These are phyloP conservation scores for Argopecten irradians DNA, from an alignment of 1,140 invertebrate species.

Conservation along the genomic window DNA sequence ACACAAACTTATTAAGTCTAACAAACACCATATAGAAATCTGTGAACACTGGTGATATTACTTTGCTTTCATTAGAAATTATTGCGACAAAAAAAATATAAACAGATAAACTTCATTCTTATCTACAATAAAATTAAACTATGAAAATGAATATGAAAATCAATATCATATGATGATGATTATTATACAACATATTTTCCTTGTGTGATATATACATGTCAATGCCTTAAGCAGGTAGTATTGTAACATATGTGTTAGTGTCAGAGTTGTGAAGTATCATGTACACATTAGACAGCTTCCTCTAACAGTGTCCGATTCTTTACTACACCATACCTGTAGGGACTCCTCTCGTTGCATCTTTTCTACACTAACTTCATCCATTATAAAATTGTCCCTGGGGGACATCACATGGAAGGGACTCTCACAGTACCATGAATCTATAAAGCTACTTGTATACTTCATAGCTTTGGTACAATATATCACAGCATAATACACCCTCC, in stretches of 20 bases:
- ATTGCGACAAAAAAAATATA: too few relatives aligned
- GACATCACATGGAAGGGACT: background rate
- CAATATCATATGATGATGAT: too few relatives aligned
- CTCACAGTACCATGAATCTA: background rate
- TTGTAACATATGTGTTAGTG: background rate
- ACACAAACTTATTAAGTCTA: too few relatives aligned
- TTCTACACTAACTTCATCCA: background rate
- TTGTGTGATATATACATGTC: too few relatives aligned
- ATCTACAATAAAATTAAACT: too few relatives aligned
- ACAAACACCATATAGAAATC: too few relatives aligned
- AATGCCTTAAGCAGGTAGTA: too few relatives aligned
- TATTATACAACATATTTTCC: too few relatives aligned
- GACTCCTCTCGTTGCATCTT: background rate
- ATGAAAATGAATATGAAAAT: too few relatives aligned
- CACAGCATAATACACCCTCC: background rate
- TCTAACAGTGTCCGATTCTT: background rate
- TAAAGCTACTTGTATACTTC: background rate
- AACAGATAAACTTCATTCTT: too few relatives aligned
- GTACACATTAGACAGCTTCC: background rate
- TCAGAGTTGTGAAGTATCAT: background rate
- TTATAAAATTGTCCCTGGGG: background rate
- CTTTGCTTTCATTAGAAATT: too few relatives aligned
- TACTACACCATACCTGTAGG: background rate
- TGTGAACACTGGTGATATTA: too few relatives aligned
- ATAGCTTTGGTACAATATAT: background rate